A percentile compares a stretch with the other conserved stretches of the same genome.
phyloP scores from a whole-genome alignment of 2,797 vertebrate genomes.

The Macrochelys suwanniensis region DNA sequence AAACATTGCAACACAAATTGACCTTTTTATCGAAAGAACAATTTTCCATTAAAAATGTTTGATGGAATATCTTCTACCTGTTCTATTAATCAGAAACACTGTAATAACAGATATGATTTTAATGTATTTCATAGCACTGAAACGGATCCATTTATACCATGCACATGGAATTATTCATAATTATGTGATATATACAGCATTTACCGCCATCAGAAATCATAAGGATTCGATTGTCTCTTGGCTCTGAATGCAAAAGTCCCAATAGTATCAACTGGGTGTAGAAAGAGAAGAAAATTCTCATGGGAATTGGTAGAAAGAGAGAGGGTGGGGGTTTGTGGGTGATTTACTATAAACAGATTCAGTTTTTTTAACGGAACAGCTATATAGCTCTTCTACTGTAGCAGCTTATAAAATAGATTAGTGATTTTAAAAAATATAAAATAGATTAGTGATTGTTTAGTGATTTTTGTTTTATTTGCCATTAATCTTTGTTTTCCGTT shows the following conservation, averaged over 20 bases:
- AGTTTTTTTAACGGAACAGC: background rate
- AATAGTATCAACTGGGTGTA: background rate
- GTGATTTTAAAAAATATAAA: no score
- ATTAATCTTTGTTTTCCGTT: background rate
- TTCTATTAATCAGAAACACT: background rate
- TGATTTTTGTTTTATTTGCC: background rate
- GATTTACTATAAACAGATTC: background rate
- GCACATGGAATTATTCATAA: background rate
- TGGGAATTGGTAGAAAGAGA: background rate
- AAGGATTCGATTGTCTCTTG: background rate
- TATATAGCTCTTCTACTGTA: background rate
- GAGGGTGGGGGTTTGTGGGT: background rate
- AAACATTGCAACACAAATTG: no score
- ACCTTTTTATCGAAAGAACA: background rate
- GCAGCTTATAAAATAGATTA: background rate
- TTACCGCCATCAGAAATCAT: rapidly evolving
- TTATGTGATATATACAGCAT: background rate
- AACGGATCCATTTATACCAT: rapidly evolving
- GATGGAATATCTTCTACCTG: background rate
- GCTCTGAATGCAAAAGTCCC: background rate
- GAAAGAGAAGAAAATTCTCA: background rate
- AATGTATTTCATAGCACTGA: no score
- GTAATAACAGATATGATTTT: no score
- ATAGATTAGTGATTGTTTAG: no score
- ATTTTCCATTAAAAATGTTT: background rate